Evolutionary conservation across 1,140 invertebrate genomes (phyloP).

Genomic region (Dolichoris vasculosae): DNA sequence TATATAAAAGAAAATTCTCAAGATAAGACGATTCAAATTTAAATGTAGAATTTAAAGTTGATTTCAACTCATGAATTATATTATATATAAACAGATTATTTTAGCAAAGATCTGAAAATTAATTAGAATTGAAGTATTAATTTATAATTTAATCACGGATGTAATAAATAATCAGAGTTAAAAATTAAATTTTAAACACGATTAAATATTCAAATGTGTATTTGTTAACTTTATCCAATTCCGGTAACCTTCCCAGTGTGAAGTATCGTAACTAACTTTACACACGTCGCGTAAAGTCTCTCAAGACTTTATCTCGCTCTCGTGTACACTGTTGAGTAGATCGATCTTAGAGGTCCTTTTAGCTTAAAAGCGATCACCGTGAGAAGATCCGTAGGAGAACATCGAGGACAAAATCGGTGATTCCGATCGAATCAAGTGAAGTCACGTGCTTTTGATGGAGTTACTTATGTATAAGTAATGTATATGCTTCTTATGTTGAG

Average conservation of each 20-base stretch:
- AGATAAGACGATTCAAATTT: neutral
- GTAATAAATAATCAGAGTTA: neutral
- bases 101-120: neutral
- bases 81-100: neutral
- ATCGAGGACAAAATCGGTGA: conserved; percentile 42
- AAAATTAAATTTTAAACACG: neutral
- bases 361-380: conserved; percentile 55
- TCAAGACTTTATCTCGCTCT: neutral
- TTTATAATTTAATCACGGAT: neutral
- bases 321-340: neutral
- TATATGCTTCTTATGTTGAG: neutral
- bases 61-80: neutral
- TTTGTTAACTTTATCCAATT: neutral
- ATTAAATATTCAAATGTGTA: neutral
- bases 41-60: neutral
- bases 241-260: neutral
- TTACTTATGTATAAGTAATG: conserved; percentile 37
- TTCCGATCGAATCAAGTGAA: conserved; percentile 11
- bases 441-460: conserved; percentile 8
- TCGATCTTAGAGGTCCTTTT: neutral
- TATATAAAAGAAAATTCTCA: conserved; percentile 1
- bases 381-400: conserved; percentile 54
- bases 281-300: neutral
- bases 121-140: neutral
- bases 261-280: neutral